Evolutionary conservation across 2,888 invertebrate genomes (phyloP), one percentile per base, ranked within the genome.

Genomic region (Rhamnusium bicolor): DNA sequence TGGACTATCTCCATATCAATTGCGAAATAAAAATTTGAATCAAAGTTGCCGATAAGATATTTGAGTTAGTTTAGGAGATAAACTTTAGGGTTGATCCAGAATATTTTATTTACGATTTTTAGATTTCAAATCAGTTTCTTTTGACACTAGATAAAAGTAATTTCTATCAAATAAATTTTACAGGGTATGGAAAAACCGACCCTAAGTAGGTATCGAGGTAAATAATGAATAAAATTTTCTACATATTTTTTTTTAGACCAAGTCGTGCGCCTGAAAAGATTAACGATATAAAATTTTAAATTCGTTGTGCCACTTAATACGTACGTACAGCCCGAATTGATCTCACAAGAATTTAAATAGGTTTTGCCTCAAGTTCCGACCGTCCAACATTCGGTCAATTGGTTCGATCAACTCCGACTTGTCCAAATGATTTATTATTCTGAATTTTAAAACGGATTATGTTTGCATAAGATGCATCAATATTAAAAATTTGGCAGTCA

Each of bases 401-500:
- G 53, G 51, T 65, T 65, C 65, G 65, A 65, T 53, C 51, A 65
- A 65, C 65, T 65, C 53, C 32, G 21, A 10, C 12, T 40, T 18
- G 61, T 61, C 58, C 27, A 49, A 69, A 70, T 54, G 61, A 72
- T 76, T 69, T 68, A 63, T 73, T 72, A 72, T 77, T 73, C 73
- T 54, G 72, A 75, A 75, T 75, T 71, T 73, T 40, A 29, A 69
- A 53, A 46, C 63, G 62, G 51, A 56, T 53, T 65, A 62, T 72
- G 58, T 75, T 75, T 71, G 75, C 69, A 77, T 73, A 74, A 74
- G 63, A 69, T 73, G 76, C 76, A 78, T 78, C 79, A 73, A 80
- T 78, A 74, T 78, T 79, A 77, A 77, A 81, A 74, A 70, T 80
- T 80, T 73, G 74, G 73, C 80, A 80, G 81, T 80, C 81, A 81